Base-by-base conservation (phyloP, 2,797 vertebrate species). In the Pithecia hirsuta region DNA sequence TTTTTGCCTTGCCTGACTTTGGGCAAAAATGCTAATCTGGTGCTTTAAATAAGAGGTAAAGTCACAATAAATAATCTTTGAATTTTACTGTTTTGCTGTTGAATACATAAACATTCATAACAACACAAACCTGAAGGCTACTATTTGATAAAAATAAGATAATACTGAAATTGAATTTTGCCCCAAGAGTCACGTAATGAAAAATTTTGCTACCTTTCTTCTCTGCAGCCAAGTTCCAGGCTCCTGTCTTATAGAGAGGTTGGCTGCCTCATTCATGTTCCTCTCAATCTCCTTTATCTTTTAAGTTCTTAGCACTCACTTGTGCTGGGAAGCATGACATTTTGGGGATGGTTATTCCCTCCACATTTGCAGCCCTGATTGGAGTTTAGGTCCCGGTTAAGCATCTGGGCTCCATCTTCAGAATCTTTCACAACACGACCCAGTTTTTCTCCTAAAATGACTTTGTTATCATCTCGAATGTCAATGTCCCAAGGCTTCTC, bases 361-460 rank as follows among this genome's bases (percentile, higher is more conserved):
- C 22, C 19, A 20, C 72, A 8, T n/a, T 79, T 36, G 26, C n/a
- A 52, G 55, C n/a, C 28, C n/a, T 50, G 41, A 64, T 74, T 72
- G 36, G 81, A 61, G 82, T 64, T 79, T 36, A n/a, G 50, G 61
- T n/a, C 30, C 80, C 3, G 2, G 24, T 5, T 1, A 30, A 97
- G 70, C 90, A 94, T 96, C 97, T 97, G 89, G 89, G 80, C 52
- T 94, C 75, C 70, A 67, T 96, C 89, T 87, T 76, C 70, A 95
- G 74, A 79, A 61, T 24, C 44, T 91, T 93, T 81, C 86, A 80
- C 81, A 97, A 93, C 39, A 89, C 6, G 55, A n/a, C 30, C 20
- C 55, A 75, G 86, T 44, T 93, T 36, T 39, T 55, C 64, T 85
- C 78, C 57, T 64, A 50, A 93, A 85, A 91, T 39, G 74, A 76